Conservation (phyloP, 2,888 invertebrate species). For the Ophioninae sp. region DNA sequence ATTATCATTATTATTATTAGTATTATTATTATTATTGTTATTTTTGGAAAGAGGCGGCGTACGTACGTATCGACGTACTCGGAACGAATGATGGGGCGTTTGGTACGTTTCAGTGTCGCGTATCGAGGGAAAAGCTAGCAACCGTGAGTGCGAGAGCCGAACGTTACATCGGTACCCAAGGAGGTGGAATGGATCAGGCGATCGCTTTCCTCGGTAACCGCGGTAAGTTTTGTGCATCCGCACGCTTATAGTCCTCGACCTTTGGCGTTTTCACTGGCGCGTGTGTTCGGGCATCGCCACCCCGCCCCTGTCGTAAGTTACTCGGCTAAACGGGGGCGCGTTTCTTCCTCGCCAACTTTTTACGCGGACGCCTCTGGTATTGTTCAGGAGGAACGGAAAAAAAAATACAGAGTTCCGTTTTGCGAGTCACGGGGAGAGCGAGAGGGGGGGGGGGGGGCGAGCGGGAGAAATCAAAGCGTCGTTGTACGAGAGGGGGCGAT, state of each 20-base stretch:
- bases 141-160: constrained; percentile 95
- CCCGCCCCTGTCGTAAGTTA: not conserved
- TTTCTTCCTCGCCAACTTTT: constrained; percentile 1
- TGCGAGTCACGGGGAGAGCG: not conserved
- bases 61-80: not conserved
- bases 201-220: constrained; percentile 95
- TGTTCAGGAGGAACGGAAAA: not conserved
- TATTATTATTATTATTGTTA: not conserved
- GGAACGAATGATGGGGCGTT: constrained; percentile 44
- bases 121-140: constrained; percentile 87
- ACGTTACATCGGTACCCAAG: constrained; percentile 97
- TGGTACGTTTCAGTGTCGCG: constrained; percentile 61
- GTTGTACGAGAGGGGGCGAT: not conserved
- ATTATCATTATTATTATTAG: not conserved
- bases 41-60: not conserved
- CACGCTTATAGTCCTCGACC: not conserved
- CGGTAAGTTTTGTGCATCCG: constrained; percentile 80
- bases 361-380: not conserved
- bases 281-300: not conserved
- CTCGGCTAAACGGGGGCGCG: too few species aligned
- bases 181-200: constrained; percentile 99
- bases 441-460: not conserved
- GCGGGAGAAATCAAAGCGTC: not conserved
- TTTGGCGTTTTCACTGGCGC: not conserved
- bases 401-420: not conserved